Evolutionary conservation across 2,888 invertebrate species (phyloP).

Genomic region (Eupithecia subumbrata): DNA sequence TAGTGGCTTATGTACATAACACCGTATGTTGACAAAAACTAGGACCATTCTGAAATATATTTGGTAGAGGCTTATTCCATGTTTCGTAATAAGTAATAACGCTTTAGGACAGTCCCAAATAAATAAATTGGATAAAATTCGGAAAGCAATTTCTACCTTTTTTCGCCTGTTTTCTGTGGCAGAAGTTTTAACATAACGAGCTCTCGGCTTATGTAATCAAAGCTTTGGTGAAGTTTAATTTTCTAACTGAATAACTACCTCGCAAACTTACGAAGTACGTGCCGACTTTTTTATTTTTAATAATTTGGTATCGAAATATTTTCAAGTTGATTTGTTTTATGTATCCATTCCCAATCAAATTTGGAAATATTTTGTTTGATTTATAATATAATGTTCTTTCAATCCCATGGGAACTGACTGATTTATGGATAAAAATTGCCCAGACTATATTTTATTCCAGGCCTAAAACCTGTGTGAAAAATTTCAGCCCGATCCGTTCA

Average conservation of each 20-base stretch:
- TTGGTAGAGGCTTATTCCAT: neutral
- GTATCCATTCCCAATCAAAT: too few relatives aligned
- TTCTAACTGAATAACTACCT: constrained; percentile 14
- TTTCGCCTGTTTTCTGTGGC: neutral
- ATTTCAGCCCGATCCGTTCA: too few relatives aligned
- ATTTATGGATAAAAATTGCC: too few relatives aligned
- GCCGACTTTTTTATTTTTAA: neutral
- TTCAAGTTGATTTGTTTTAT: neutral
- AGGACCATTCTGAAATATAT: too few relatives aligned
- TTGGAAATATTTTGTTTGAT: neutral
- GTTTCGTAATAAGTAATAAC: neutral
- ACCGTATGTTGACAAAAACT: too few relatives aligned
- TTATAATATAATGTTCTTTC: too few relatives aligned
- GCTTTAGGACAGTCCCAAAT: neutral
- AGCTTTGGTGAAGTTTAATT: constrained; percentile 15
- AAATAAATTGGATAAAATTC: constrained; percentile 8
- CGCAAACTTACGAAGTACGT: constrained; percentile 13
- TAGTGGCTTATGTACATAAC: neutral
- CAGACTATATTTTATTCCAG: too few relatives aligned
- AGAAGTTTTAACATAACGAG: constrained; percentile 13
- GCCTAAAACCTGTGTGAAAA: too few relatives aligned
- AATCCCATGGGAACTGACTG: too few relatives aligned
- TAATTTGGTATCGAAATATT: constrained; percentile 1
- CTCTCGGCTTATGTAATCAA: constrained; percentile 22
- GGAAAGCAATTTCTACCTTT: constrained; percentile 8